Base-by-base conservation (phyloP, 2,888 invertebrate genomes). In the Eilema caniola region DNA sequence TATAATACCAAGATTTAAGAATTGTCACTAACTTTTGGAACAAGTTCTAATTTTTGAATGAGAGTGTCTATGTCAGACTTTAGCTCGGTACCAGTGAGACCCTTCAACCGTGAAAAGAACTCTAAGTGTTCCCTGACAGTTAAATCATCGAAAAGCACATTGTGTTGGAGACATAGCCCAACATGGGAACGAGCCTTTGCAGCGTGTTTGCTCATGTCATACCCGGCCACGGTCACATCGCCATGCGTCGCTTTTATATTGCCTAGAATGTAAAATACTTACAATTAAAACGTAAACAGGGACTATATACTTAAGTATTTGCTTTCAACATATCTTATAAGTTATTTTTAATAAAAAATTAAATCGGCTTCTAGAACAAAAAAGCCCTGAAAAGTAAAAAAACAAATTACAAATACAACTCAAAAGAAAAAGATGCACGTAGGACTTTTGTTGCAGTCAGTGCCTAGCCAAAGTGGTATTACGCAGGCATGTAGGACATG, bases 131-230 rank as follows among this genome's bases (percentile, higher is more conserved):
- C 98, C 25, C 95, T 94, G 2, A 98, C 98, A 0, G 98, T 98
- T 60, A 98, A 94, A 74, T 97, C 97, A 77, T 97, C 97, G 87
- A 98, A 98, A 0, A 98, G 95, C 12, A 98, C 97, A 90, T 98
- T 98, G 88, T 98, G 98, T 86, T 98, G 98, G 0, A 98, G 98
- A 92, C 98, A 98, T 28, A 98, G 93, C 0, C 98, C 98, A 62
- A 98, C 93, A 79, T 97, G 97, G 66, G 96, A 94, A 20, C 98
- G 96, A 0, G 97, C 97, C 4, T 31, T 24, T 3, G 93, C 93
- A 11, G 97, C 96, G 79, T 98, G 96, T 0, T 92, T 95, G 16
- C 96, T 87, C 76, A 98, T 97, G 85, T 98, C 97, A 84, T 96
- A 96, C n/a, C 97, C 98, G 72, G 97, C 97, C 28, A 98, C 95